These are phyloP conservation scores for Epirrhoe alternata DNA, from an alignment of 2,888 invertebrate species.

Conservation along the genomic window DNA sequence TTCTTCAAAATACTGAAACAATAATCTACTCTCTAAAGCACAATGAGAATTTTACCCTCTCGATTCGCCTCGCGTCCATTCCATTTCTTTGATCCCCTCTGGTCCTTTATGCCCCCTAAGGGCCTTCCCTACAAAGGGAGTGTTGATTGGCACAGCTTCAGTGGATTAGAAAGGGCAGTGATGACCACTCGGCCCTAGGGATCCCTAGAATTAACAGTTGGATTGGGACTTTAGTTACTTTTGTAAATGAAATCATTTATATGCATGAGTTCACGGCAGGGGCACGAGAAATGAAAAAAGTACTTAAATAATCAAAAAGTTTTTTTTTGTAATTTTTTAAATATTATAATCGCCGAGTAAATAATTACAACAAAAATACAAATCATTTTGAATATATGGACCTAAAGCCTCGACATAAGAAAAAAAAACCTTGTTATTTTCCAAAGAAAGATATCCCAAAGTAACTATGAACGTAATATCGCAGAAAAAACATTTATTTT, in stretches of 20 bases:
- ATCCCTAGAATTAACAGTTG: constrained; percentile 72
- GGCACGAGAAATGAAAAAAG: background rate
- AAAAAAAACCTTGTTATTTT: background rate
- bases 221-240: constrained; percentile 39
- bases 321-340: background rate
- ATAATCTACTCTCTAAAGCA: constrained; percentile 13
- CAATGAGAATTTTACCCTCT: constrained; percentile 47
- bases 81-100: constrained; percentile 44
- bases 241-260: constrained; percentile 28
- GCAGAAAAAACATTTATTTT: constrained; percentile 31
- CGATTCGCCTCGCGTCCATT: constrained; percentile 58
- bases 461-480: background rate
- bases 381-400: too few relatives aligned
- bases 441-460: constrained; percentile 16
- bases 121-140: constrained; percentile 59
- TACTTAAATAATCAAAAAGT: background rate
- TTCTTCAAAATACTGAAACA: background rate
- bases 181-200: constrained; percentile 76
- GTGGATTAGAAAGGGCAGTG: constrained; percentile 73
- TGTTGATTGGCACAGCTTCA: constrained; percentile 80
- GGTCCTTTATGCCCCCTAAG: constrained; percentile 51
- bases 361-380: too few relatives aligned
- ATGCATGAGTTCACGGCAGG: constrained; percentile 9
- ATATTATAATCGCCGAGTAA: background rate
- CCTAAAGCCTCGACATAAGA: background rate